Conservation (phyloP, 2,797 vertebrate genomes). For the Halcyon badia region DNA sequence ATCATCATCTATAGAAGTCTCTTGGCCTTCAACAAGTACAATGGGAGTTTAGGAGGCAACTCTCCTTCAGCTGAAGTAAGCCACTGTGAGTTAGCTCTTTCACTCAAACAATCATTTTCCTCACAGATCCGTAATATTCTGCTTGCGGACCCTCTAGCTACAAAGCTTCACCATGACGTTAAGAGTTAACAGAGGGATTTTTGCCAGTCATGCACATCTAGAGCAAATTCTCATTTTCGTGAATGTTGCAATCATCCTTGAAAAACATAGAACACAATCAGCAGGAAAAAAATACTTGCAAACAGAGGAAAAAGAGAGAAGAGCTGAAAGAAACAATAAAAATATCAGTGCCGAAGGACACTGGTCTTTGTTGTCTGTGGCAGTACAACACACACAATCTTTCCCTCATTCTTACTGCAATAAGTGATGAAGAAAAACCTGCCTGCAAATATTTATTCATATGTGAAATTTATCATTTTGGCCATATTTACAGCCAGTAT, state of each 20-base stretch:
- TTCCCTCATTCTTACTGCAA: neutral
- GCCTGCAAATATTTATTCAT: slow-evolving; percentile 3
- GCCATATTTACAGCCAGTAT: neutral
- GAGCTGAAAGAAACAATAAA: slow-evolving; percentile 19
- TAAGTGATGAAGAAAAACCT: neutral
- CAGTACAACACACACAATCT: neutral
- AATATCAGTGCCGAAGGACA: neutral
- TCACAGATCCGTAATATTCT: neutral
- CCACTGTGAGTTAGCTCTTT: neutral
- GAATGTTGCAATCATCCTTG: neutral
- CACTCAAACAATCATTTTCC: neutral
- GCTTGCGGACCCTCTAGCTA: neutral
- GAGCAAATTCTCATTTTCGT: neutral
- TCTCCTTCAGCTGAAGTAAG: neutral
- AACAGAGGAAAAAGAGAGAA: slow-evolving; percentile 18
- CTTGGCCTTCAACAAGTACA: neutral
- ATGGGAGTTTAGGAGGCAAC: neutral
- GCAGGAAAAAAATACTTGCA: neutral
- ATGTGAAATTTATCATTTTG: slow-evolving; percentile 1
- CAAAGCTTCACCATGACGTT: neutral
- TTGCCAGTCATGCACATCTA: neutral
- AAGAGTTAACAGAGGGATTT: neutral
- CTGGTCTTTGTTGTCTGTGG: neutral
- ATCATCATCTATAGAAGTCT: slow-evolving; percentile 10
- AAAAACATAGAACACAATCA: neutral